Base-by-base conservation (phyloP, 1,140 invertebrate genomes). In the Lasioglossum baleicum region DNA sequence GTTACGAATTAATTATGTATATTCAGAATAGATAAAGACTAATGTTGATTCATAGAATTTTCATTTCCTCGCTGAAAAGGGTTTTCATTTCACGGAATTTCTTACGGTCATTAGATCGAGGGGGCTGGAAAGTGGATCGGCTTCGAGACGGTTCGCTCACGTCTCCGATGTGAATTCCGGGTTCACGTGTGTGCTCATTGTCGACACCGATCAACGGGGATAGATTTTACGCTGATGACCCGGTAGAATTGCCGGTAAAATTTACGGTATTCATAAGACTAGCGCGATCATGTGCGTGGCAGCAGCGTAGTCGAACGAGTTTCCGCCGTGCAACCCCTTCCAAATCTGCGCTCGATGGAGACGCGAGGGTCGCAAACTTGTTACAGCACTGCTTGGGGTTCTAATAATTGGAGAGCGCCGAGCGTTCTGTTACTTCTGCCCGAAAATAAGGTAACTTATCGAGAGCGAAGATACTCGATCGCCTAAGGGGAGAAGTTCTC, bases 201-300 rank as follows among this genome's bases (percentile, higher is more conserved):
- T 31, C 26, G 20, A 7, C 48, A 6, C 44, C 22, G 7, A 51
- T 42, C n/a, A 13, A 10, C 22, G 22, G 5, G 71, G 7, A 75
- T 60, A 58, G 77, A 79, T 73, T 74, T 80, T 75, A 75, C 44
- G 79, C 56, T 56, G 75, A 82, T 82, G 68, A 51, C 68, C 80
- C 42, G 69, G 61, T 53, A 53, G 72, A 72, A 82, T 78, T 60
- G 68, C 44, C 61, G 60, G 74, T 61, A 66, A 80, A 82, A 82
- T 82, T 82, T 82, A 82, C 67, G 80, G 53, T 71, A 71, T 82
- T 82, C 80, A 78, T 82, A 82, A 82, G 75, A 64, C 61, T 65
- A 68, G 80, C 75, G 65, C 20, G 44, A 82, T 78, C 75, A 44
- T 48, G 67, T 60, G 66, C 53, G 66, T 10, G 17, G 75, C 42